Conservation (phyloP, 1,140 invertebrate species). For the Colletes gigas region DNA sequence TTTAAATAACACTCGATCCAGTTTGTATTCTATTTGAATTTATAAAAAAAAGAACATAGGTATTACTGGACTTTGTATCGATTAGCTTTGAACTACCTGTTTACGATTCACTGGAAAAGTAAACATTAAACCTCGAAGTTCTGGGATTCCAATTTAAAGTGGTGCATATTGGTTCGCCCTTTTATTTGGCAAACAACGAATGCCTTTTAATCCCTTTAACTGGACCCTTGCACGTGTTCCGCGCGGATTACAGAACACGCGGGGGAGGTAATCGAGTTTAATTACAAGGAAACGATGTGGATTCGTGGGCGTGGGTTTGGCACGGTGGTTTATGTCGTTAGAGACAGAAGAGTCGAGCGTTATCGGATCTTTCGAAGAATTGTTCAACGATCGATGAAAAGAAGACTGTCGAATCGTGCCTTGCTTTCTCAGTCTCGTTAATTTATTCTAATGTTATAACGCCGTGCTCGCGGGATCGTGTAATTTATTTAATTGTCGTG, state of each 20-base stretch:
- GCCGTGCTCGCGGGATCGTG: too few species aligned
- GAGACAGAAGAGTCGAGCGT: conserved; percentile 13
- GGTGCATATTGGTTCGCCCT: neutral
- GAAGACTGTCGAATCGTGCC: neutral
- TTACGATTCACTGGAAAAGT: neutral
- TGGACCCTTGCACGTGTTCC: neutral
- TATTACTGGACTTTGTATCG: too few species aligned
- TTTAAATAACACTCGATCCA: too few species aligned
- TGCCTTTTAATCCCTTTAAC: neutral
- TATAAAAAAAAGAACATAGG: too few species aligned
- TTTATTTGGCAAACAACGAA: neutral
- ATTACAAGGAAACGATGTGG: conserved; percentile 28
- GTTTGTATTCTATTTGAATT: too few species aligned
- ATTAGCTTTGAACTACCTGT: neutral
- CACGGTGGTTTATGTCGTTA: conserved; percentile 44
- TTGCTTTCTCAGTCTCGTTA: neutral
- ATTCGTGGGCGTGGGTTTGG: neutral
- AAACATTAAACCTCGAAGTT: neutral
- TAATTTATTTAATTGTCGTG: too few species aligned
- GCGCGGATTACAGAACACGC: neutral
- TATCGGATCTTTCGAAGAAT: conserved; percentile 44
- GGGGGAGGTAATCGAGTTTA: conserved; percentile 14
- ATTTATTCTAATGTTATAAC: too few species aligned
- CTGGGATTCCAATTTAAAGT: neutral
- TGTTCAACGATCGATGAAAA: neutral